A percentile compares a stretch with the other conserved stretches of the same genome.
phyloP scores from a whole-genome alignment of 2,113 vertebrate genomes.

The Butorides virescens region DNA sequence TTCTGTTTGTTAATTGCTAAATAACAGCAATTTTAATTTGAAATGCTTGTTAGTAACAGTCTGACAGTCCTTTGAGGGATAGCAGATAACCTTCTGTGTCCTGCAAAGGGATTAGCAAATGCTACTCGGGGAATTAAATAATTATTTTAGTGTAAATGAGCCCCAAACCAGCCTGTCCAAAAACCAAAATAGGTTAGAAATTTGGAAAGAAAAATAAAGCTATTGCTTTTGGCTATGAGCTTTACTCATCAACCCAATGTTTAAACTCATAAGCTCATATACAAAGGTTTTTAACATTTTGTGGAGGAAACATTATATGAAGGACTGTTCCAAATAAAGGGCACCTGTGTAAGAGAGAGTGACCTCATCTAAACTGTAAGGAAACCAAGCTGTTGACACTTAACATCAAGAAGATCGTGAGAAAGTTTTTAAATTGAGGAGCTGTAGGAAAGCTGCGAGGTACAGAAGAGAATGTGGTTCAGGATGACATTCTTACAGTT shows the following conservation, averaged over 20 bases:
- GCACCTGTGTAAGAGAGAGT: neutral
- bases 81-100: constrained; percentile 57
- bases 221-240: constrained; percentile 10
- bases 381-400: neutral
- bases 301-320: neutral
- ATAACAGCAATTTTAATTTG: constrained; percentile 58
- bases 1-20: constrained; percentile 59
- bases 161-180: constrained; percentile 42
- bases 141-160: constrained; percentile 67
- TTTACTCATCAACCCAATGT: neutral
- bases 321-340: neutral
- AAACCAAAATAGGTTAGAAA: neutral
- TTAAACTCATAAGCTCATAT: constrained; percentile 1
- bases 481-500: neutral
- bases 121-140: constrained; percentile 4
- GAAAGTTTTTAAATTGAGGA: neutral
- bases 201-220: constrained; percentile 22
- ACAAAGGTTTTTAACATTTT: constrained; percentile 30
- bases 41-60: constrained; percentile 55
- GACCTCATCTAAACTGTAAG: neutral
- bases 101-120: constrained; percentile 46
- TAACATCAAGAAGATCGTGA: neutral
- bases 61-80: constrained; percentile 23
- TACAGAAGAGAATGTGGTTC: neutral
- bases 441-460: neutral